phyloP scores from a whole-genome alignment of 2,888 invertebrate species.

The Chloroclysta siterata region DNA sequence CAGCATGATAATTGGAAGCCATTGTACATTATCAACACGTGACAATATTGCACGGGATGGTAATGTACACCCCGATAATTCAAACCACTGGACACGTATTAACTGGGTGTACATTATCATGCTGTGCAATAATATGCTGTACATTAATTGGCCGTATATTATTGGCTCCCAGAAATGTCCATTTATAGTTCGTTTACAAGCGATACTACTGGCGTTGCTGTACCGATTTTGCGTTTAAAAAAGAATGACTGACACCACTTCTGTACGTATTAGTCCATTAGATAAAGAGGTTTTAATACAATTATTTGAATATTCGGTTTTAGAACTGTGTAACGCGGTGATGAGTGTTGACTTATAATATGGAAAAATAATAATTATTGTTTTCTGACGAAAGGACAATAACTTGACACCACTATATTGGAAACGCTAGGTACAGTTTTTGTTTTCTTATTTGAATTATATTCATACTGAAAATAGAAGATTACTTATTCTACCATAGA shows the following conservation, averaged over 20 bases:
- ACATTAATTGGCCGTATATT: too few species aligned
- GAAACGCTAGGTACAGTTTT: constrained; percentile 20
- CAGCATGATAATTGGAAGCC: too few species aligned
- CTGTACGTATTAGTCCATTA: constrained; percentile 71
- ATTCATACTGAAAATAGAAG: constrained; percentile 4
- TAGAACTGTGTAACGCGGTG: constrained; percentile 47
- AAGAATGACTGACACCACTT: constrained; percentile 71
- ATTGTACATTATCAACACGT: too few species aligned
- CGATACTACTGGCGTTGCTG: constrained; percentile 21
- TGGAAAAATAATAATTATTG: constrained; percentile 26
- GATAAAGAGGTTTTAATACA: constrained; percentile 61
- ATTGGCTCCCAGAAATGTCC: too few species aligned
- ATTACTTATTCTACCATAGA: constrained; percentile 1
- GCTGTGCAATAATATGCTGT: too few species aligned
- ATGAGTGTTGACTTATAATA: constrained; percentile 46
- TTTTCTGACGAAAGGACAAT: constrained; percentile 34
- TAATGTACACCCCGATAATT: too few species aligned
- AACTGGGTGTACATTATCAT: too few species aligned
- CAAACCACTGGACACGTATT: too few species aligned
- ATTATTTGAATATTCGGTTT: constrained; percentile 49
- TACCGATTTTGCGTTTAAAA: constrained; percentile 10
- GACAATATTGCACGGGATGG: too few species aligned
- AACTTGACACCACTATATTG: constrained; percentile 14
- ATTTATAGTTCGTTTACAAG: background rate
- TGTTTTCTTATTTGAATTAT: constrained; percentile 10